Conservation (phyloP, 64 coral and sea anemone species). For the Pocillopora damicornis region DNA sequence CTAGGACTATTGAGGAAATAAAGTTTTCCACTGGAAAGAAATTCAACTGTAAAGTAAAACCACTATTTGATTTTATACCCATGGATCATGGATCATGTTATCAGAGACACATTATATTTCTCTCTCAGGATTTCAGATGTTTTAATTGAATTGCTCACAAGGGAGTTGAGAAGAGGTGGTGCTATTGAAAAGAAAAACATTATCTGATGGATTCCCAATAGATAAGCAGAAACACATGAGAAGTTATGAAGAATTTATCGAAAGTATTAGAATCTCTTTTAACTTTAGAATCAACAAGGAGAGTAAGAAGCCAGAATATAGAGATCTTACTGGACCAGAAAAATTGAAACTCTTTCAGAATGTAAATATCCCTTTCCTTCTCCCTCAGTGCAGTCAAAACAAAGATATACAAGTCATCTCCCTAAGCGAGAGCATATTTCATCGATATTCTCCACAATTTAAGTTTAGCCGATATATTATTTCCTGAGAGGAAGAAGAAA, state of each 20-base stretch:
- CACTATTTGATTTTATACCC: slow-evolving; percentile 50
- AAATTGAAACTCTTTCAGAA: too few relatives aligned
- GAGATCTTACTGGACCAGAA: too few relatives aligned
- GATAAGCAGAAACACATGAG: slow-evolving; percentile 60
- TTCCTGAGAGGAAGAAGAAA: neutral
- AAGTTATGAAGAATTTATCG: slow-evolving; percentile 42
- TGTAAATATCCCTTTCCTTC: too few relatives aligned
- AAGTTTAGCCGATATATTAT: neutral
- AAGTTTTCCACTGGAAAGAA: slow-evolving; percentile 30
- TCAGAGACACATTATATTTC: slow-evolving; percentile 59
- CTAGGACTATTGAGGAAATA: slow-evolving; percentile 59
- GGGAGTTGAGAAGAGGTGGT: slow-evolving; percentile 49
- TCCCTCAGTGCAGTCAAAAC: too few relatives aligned
- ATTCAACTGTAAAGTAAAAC: slow-evolving; percentile 40
- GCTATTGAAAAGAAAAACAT: slow-evolving; percentile 27
- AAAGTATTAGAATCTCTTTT: slow-evolving; percentile 35
- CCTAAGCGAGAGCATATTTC: neutral
- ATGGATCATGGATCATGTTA: slow-evolving; percentile 47
- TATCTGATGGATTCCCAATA: slow-evolving; percentile 40
- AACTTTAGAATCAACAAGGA: slow-evolving; percentile 35
- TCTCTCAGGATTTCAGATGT: slow-evolving; percentile 69
- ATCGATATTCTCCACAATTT: neutral
- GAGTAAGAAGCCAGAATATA: slow-evolving; percentile 46
- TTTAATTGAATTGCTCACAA: slow-evolving; percentile 60
- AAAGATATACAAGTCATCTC: slow-evolving; percentile 32